A percentile compares a stretch with the other conserved stretches of the same genome.
phyloP scores from a whole-genome alignment of 2,113 vertebrate genomes.

The Numida meleagris region DNA sequence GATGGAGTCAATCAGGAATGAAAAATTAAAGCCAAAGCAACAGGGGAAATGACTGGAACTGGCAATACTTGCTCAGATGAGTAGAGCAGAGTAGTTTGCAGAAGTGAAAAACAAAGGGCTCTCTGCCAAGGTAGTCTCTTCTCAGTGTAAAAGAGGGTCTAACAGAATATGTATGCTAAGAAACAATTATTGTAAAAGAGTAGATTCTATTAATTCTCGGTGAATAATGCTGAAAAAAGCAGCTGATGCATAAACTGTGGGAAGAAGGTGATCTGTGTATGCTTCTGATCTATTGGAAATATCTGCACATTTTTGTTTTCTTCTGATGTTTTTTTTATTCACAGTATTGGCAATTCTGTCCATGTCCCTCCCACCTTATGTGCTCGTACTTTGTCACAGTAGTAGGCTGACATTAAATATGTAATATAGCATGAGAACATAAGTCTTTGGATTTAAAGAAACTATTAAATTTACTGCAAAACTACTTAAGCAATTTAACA shows the following conservation, averaged over 20 bases:
- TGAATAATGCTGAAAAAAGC: background rate
- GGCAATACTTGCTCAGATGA: background rate
- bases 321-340: background rate
- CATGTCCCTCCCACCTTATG: background rate
- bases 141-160: background rate
- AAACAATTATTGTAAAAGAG: background rate
- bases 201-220: background rate
- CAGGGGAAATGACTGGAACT: background rate
- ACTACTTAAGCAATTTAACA: background rate
- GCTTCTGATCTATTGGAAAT: background rate
- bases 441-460: background rate
- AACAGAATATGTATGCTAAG: background rate
- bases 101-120: background rate
- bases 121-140: background rate
- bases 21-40: background rate
- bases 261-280: background rate
- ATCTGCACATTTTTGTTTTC: background rate
- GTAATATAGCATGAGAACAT: background rate
- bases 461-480: background rate
- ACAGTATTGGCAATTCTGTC: background rate
- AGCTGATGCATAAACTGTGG: background rate
- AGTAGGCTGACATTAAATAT: background rate
- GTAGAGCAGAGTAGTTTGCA: background rate
- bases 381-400: accelerated
- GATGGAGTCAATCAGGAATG: background rate